Evolutionary conservation across 2,113 vertebrate species (phyloP).

Genomic region (Jaculus jaculus): DNA sequence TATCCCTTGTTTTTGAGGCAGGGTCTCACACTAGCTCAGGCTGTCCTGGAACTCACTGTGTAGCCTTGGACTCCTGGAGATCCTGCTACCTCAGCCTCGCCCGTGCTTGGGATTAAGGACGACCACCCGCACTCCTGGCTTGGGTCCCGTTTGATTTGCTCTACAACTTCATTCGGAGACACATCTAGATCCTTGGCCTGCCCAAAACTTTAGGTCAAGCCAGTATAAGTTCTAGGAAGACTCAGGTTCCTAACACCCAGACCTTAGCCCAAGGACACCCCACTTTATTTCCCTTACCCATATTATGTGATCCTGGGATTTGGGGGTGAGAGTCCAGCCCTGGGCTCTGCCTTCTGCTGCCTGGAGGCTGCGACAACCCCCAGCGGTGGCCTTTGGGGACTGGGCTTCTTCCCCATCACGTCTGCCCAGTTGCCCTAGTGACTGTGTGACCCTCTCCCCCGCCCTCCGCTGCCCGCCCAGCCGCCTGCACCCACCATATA

Average conservation of each 20-base stretch:
- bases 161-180: background rate
- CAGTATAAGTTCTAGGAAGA: background rate
- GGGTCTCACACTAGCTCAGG: no score
- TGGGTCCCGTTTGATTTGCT: background rate
- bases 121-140: no score
- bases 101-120: no score
- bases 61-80: no score
- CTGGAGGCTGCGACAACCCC: background rate
- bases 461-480: background rate
- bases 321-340: background rate
- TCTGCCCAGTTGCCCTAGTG: conserved; percentile 75
- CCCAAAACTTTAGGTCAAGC: background rate
- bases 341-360: background rate
- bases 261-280: background rate
- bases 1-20: no score
- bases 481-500: conserved; percentile 69
- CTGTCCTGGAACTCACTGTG: no score
- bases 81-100: no score
- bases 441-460: conserved; percentile 75
- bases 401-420: conserved; percentile 44
- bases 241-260: background rate
- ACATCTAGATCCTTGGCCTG: background rate
- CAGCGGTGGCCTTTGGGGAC: background rate
- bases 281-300: background rate
- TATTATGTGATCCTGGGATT: background rate